These are phyloP conservation scores for Heloderma charlesbogerti DNA, from an alignment of 2,113 vertebrate genomes.

Conservation along the genomic window DNA sequence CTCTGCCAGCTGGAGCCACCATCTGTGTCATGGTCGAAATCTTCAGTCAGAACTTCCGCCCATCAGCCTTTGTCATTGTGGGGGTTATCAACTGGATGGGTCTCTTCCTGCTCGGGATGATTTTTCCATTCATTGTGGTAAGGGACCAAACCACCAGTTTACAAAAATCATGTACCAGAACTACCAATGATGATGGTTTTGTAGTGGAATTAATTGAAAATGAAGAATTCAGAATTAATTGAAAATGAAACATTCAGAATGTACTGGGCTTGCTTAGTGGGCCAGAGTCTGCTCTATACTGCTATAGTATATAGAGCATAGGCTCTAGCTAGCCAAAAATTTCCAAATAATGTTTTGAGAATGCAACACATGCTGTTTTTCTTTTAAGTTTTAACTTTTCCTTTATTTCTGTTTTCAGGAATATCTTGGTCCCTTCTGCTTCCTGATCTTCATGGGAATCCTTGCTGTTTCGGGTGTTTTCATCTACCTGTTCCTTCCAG, in stretches of 20 bases:
- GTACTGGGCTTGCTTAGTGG: not conserved
- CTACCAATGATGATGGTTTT: too few relatives aligned
- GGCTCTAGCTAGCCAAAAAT: not conserved
- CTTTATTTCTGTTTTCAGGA: conserved; percentile 72
- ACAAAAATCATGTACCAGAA: not conserved
- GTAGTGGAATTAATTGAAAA: too few relatives aligned
- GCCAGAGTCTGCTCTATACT: not conserved
- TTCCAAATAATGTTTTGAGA: not conserved
- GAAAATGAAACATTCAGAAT: too few relatives aligned
- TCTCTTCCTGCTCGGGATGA: conserved; percentile 75
- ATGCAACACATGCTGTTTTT: not conserved
- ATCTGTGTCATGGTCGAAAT: conserved; percentile 73
- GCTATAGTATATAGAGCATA: too few relatives aligned
- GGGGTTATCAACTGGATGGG: conserved; percentile 74
- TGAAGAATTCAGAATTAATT: too few relatives aligned
- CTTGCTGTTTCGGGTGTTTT: conserved; percentile 73
- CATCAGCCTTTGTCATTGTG: conserved; percentile 75
- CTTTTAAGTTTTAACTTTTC: not conserved
- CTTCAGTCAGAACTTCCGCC: conserved; percentile 75
- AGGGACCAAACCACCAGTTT: conserved; percentile 31
- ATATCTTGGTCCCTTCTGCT: conserved; percentile 81
- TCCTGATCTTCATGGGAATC: conserved; percentile 83
- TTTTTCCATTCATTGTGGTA: conserved; percentile 75
- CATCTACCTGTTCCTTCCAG: conserved; percentile 79
- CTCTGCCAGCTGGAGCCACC: conserved; percentile 67